phyloP scores from a whole-genome alignment of 2,113 vertebrate species.

The Malurus elegans region DNA sequence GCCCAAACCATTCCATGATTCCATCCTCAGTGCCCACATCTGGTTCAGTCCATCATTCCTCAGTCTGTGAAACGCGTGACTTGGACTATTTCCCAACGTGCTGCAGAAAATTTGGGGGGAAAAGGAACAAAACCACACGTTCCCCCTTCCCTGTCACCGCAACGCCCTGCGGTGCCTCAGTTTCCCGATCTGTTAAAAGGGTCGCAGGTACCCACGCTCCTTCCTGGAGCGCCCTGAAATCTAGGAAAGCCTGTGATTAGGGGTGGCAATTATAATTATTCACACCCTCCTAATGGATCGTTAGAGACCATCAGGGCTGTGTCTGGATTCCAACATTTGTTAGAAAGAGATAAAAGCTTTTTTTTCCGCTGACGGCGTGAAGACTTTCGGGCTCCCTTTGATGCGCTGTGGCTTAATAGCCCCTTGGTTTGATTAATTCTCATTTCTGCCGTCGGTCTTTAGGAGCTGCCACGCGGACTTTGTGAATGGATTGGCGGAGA shows the following conservation, averaged over 20 bases:
- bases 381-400: slow-evolving; percentile 2
- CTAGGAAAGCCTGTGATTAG: accelerated
- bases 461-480: slow-evolving; percentile 24
- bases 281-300: not conserved
- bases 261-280: not conserved
- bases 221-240: not conserved
- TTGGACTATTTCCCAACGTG: not conserved
- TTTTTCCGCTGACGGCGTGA: not conserved
- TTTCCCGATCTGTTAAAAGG: not conserved
- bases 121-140: accelerated
- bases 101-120: accelerated
- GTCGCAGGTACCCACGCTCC: not conserved
- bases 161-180: not conserved
- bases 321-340: not conserved
- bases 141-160: not conserved
- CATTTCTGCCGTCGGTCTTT: not conserved
- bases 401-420: not conserved
- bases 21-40: not conserved
- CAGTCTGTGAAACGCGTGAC: not conserved
- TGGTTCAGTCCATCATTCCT: not conserved
- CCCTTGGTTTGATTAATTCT: slow-evolving; percentile 41
- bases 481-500: slow-evolving; percentile 53
- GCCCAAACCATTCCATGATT: not conserved
- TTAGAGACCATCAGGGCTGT: not conserved
- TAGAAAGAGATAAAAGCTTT: slow-evolving; percentile 20